Percentiles rank a stretch among this genome's conserved stretches.
These are phyloP conservation scores for Drosophila biarmipes DNA, from an alignment of 1,140 invertebrate genomes.

Conservation along the genomic window DNA sequence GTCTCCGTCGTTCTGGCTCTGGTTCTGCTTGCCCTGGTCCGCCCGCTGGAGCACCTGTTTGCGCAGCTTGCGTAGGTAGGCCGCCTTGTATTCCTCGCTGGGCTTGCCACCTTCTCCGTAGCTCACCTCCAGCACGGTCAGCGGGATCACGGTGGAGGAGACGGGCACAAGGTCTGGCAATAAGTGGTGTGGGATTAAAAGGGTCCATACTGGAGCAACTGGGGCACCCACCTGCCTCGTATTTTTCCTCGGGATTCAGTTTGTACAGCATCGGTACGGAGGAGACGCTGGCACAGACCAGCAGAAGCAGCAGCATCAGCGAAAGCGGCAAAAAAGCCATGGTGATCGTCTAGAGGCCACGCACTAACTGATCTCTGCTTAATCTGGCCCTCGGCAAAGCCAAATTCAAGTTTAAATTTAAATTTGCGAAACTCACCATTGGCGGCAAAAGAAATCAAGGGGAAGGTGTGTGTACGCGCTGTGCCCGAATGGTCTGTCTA, in stretches of 20 bases:
- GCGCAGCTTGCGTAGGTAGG: constrained; percentile 77
- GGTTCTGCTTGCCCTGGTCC: constrained; percentile 7
- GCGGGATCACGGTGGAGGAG: constrained; percentile 88
- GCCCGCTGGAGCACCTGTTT: constrained; percentile 72
- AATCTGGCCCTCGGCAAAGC: background rate
- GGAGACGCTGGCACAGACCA: constrained; percentile 27
- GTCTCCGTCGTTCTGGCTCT: background rate
- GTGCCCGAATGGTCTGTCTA: too few species aligned
- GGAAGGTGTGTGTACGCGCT: too few species aligned
- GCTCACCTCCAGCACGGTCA: constrained; percentile 87
- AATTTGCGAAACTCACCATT: constrained; percentile 15
- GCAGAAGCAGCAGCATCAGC: constrained; percentile 20
- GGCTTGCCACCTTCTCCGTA: constrained; percentile 78
- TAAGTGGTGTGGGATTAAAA: background rate
- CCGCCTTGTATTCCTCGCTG: constrained; percentile 78
- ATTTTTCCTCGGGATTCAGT: constrained; percentile 80
- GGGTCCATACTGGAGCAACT: too few species aligned
- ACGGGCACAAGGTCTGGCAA: constrained; percentile 87
- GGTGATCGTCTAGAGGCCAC: constrained; percentile 15
- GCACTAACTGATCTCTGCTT: constrained; percentile 21
- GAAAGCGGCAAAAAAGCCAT: constrained; percentile 12
- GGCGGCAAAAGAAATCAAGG: background rate
- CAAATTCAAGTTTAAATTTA: constrained; percentile 3
- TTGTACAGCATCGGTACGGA: constrained; percentile 77
- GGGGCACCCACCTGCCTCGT: constrained; percentile 65